Percentiles rank a stretch among this genome's conserved stretches.
Conservation (phyloP, 2,113 vertebrate genomes). For the Leucopsar rothschildi region DNA sequence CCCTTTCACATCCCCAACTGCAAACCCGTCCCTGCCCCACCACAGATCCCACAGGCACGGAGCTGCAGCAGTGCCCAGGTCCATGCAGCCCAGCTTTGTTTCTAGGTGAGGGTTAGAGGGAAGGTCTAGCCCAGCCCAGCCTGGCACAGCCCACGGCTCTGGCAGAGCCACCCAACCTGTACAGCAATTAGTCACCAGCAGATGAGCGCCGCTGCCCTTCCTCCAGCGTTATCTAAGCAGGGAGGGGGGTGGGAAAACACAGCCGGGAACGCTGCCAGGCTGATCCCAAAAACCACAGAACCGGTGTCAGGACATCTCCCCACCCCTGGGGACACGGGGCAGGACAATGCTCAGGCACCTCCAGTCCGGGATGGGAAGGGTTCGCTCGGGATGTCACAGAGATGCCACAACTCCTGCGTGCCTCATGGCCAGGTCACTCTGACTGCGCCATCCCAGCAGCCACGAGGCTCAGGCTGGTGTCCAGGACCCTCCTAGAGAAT, state of each 20-base stretch:
- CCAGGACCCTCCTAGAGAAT: no score
- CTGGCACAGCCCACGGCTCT: background rate
- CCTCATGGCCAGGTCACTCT: fast-evolving
- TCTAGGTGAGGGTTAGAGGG: fast-evolving
- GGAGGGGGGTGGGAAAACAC: background rate
- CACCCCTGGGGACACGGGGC: background rate
- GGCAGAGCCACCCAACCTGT: constrained; percentile 16
- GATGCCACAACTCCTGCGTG: background rate
- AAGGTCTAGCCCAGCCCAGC: background rate
- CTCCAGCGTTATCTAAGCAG: background rate
- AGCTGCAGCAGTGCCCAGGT: background rate
- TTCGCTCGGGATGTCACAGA: background rate
- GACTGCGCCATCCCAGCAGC: background rate
- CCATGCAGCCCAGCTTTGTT: background rate
- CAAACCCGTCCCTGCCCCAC: fast-evolving
- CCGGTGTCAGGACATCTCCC: fast-evolving
- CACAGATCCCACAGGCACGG: background rate
- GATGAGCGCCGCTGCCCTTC: background rate
- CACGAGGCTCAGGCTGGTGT: fast-evolving
- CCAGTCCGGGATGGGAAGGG: fast-evolving
- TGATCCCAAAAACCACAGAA: background rate
- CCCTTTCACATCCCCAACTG: background rate
- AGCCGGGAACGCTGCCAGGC: background rate
- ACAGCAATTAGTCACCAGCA: constrained; percentile 1
- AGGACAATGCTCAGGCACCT: fast-evolving